A percentile compares a stretch with the other conserved stretches of the same genome.
Conservation (phyloP, 2,888 invertebrate genomes). For the Cinara cedri region DNA sequence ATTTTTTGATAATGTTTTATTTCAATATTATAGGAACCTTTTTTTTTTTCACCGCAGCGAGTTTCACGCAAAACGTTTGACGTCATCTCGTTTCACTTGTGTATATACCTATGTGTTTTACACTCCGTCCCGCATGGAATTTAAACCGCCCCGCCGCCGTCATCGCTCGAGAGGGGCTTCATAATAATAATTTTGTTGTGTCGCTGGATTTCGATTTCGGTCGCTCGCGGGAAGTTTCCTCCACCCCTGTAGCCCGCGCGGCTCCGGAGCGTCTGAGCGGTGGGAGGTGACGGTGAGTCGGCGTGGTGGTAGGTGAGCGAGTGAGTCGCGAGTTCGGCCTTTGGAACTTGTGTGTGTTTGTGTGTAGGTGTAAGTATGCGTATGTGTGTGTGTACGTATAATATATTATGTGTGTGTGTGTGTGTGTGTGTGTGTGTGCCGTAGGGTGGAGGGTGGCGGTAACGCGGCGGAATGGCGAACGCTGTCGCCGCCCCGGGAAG, state of each 20-base stretch:
- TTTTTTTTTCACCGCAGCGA: no score
- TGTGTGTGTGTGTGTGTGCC: neutral
- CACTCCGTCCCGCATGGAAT: neutral
- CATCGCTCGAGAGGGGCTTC: neutral
- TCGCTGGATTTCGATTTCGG: conserved; percentile 29
- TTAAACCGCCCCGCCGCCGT: neutral
- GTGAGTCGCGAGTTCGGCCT: no score
- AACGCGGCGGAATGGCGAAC: neutral
- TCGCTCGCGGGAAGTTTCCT: neutral
- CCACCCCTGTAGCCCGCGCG: no score
- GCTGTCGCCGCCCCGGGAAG: neutral
- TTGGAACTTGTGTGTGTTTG: neutral
- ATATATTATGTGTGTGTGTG: neutral
- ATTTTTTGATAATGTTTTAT: no score
- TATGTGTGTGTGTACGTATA: neutral
- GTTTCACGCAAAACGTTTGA: no score
- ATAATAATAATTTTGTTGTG: conserved; percentile 32
- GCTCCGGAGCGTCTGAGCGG: neutral
- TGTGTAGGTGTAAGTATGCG: neutral
- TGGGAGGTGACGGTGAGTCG: neutral
- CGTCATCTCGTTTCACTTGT: no score
- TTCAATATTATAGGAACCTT: no score
- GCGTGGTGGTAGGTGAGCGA: neutral
- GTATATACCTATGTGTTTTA: no score
- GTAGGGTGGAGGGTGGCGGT: neutral